Evolutionary conservation across 2,888 invertebrate genomes (phyloP).

Genomic region (Mythimna albipuncta): DNA sequence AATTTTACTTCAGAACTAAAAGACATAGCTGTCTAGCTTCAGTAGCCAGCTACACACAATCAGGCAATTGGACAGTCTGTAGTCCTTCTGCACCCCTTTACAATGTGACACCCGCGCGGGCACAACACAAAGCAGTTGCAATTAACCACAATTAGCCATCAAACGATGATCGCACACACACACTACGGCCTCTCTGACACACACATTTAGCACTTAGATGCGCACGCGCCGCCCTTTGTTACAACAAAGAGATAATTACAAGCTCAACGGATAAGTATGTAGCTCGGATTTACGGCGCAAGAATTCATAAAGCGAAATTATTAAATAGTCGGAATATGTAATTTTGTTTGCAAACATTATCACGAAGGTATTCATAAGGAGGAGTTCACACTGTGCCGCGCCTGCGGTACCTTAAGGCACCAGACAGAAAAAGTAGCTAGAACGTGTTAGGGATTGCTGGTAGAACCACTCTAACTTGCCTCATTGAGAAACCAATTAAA

Average conservation of each 20-base stretch:
- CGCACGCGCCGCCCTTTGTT: constrained; percentile 54
- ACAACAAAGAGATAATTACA: constrained; percentile 21
- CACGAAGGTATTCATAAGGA: neutral
- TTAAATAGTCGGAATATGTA: neutral
- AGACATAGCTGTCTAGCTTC: no score
- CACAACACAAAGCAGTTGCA: constrained; percentile 33
- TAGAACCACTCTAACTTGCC: neutral
- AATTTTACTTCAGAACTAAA: neutral
- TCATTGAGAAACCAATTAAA: neutral
- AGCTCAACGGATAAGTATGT: constrained; percentile 16
- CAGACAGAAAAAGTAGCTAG: neutral
- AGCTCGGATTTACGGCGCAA: constrained; percentile 1
- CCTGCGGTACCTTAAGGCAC: neutral
- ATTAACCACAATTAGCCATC: constrained; percentile 59
- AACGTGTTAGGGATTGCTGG: no score
- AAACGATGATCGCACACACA: constrained; percentile 28
- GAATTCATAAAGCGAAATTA: neutral
- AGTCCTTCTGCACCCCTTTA: constrained; percentile 1
- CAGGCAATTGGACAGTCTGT: neutral
- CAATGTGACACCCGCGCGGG: constrained; percentile 4
- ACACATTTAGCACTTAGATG: neutral
- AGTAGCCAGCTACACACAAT: no score
- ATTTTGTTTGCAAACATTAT: neutral
- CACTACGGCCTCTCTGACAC: constrained; percentile 1
- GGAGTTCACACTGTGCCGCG: neutral